Evolutionary conservation across 2,113 vertebrate genomes (phyloP).

Genomic region (Phylloscopus trochiloides): DNA sequence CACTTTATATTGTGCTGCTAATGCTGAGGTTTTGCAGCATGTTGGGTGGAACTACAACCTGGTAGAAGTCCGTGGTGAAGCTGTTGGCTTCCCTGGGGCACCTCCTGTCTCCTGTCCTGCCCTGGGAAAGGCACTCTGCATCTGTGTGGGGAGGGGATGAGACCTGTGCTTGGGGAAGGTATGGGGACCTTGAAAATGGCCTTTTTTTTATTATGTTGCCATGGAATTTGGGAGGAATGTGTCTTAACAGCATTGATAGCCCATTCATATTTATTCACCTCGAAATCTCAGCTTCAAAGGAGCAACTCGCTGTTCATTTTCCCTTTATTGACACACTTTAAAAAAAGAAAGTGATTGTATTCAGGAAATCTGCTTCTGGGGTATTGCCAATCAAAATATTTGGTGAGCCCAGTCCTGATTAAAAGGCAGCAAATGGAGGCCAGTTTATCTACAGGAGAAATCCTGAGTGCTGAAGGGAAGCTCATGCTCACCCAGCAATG

Average conservation of each 20-base stretch:
- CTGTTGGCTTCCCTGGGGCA: background rate
- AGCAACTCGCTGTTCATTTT: fast-evolving
- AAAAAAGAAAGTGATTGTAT: background rate
- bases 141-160: fast-evolving
- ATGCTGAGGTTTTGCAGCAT: background rate
- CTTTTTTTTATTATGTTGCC: background rate
- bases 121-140: background rate
- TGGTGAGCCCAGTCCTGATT: background rate
- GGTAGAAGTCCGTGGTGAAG: fast-evolving
- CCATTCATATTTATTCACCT: background rate
- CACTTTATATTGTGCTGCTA: background rate
- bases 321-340: background rate
- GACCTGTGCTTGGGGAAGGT: background rate
- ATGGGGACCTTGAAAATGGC: background rate
- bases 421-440: background rate
- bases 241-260: background rate
- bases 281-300: background rate
- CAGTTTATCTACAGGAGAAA: background rate
- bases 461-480: background rate
- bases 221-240: background rate
- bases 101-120: background rate
- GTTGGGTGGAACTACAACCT: background rate
- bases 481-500: fast-evolving
- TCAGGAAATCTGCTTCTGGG: background rate
- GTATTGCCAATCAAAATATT: background rate